phyloP scores from a whole-genome alignment of 2,888 invertebrate genomes.

The Tanytarsus gracilentus region DNA sequence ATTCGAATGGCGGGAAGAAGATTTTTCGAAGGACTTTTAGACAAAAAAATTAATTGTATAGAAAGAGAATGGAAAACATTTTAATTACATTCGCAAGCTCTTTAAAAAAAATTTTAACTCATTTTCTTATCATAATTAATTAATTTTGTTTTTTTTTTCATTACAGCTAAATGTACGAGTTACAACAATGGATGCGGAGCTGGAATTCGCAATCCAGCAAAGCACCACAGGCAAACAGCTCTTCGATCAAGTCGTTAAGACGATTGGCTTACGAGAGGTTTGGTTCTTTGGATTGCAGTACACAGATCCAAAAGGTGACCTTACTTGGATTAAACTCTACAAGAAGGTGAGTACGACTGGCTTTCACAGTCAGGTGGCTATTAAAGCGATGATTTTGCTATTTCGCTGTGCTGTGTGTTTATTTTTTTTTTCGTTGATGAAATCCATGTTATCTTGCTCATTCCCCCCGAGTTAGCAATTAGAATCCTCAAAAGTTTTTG shows the following conservation, averaged over 20 bases:
- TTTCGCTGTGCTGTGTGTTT: too few species aligned
- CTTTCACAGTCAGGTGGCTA: not conserved
- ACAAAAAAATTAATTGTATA: too few species aligned
- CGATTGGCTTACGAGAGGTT: slow-evolving; percentile 95
- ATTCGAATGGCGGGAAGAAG: too few species aligned
- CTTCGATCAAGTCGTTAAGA: slow-evolving; percentile 99
- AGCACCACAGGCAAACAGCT: slow-evolving; percentile 99
- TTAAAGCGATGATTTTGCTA: not conserved
- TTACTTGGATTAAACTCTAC: slow-evolving; percentile 98
- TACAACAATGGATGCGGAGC: slow-evolving; percentile 99
- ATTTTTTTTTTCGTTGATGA: too few species aligned
- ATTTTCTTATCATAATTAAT: slow-evolving; percentile 6
- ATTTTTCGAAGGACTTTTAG: too few species aligned
- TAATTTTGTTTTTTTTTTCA: slow-evolving; percentile 32
- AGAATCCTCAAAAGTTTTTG: too few species aligned
- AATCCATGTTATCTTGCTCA: too few species aligned
- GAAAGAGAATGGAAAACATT: too few species aligned
- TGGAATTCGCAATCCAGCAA: slow-evolving; percentile 99
- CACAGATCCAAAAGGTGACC: slow-evolving; percentile 94
- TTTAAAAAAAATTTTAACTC: not conserved
- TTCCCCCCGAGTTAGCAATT: too few species aligned
- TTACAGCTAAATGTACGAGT: slow-evolving; percentile 97
- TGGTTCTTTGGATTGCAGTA: slow-evolving; percentile 99
- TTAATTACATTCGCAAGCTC: not conserved
- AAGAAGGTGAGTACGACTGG: slow-evolving; percentile 73